A percentile compares a stretch with the other conserved stretches of the same genome.
Evolutionary conservation across 2,797 vertebrate species (phyloP).

Genomic region (Onychomys leucogaster): DNA sequence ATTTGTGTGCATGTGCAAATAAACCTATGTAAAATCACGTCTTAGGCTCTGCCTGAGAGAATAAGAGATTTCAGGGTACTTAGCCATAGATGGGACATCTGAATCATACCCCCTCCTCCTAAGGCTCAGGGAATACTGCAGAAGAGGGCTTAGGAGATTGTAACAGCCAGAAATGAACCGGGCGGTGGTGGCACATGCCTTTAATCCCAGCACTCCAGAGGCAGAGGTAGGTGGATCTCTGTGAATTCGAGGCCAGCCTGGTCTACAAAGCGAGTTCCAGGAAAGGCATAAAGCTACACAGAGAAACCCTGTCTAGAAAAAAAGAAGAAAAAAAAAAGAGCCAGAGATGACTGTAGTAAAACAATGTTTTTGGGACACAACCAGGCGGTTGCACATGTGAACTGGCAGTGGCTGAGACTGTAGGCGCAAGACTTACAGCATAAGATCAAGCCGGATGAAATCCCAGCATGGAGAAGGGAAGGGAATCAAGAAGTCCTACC

Average conservation of each 20-base stretch:
- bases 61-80: not conserved
- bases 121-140: not conserved
- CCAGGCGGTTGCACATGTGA: not conserved
- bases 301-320: too few relatives aligned
- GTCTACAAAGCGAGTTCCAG: too few relatives aligned
- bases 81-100: not conserved
- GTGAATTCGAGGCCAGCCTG: too few relatives aligned
- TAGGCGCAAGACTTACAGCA: not conserved
- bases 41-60: constrained; percentile 18
- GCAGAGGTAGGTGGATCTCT: too few relatives aligned
- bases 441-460: not conserved
- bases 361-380: not conserved
- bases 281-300: too few relatives aligned
- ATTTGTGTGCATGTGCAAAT: not conserved
- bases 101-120: not conserved
- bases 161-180: not conserved
- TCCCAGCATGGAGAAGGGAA: not conserved
- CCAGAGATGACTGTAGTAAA: not conserved
- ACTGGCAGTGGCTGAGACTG: not conserved
- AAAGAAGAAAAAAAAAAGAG: not conserved
- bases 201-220: too few relatives aligned
- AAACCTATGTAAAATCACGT: not conserved
- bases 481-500: not conserved
- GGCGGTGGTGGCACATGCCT: too few relatives aligned
- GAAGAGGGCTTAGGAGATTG: not conserved